A percentile compares a stretch with the other conserved stretches of the same genome.
Conservation (phyloP, 2,113 vertebrate genomes). For the Oncorhynchus nerka region DNA sequence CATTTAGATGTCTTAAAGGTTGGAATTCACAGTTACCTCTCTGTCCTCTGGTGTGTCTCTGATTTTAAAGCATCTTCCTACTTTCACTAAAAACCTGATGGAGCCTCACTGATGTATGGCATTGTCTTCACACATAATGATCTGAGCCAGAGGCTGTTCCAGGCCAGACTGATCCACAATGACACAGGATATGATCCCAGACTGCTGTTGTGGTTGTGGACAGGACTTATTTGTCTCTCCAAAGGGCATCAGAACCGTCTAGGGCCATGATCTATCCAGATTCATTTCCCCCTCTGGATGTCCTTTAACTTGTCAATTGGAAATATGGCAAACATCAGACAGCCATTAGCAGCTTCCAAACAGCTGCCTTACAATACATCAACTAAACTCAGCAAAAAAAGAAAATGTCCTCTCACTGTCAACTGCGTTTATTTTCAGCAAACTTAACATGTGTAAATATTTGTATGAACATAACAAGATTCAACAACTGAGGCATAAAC, state of each 20-base stretch:
- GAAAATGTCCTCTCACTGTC: no score
- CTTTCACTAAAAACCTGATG: slow-evolving; percentile 28
- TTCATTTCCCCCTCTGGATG: slow-evolving; percentile 44
- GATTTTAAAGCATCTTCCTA: neutral
- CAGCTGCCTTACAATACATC: slow-evolving; percentile 12
- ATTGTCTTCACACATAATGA: slow-evolving; percentile 57
- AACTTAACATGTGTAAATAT: no score
- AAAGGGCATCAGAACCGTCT: slow-evolving; percentile 57
- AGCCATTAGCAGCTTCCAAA: slow-evolving; percentile 34
- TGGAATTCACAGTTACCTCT: neutral
- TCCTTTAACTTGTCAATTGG: slow-evolving; percentile 36
- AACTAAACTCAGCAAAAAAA: neutral
- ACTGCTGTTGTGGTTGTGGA: slow-evolving; percentile 50
- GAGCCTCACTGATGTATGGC: slow-evolving; percentile 22
- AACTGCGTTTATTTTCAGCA: no score
- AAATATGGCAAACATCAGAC: slow-evolving; percentile 51
- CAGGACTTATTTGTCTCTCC: slow-evolving; percentile 62
- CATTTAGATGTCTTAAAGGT: neutral
- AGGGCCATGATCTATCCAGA: slow-evolving; percentile 44
- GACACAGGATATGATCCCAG: slow-evolving; percentile 55
- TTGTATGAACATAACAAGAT: no score
- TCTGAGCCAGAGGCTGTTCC: slow-evolving; percentile 50
- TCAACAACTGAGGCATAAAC: no score
- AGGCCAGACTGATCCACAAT: slow-evolving; percentile 36
- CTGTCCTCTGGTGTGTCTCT: neutral